Percentiles rank a stretch among this genome's conserved stretches.
phyloP scores from a whole-genome alignment of 2,888 invertebrate species.

The Periphyllus acericola region DNA sequence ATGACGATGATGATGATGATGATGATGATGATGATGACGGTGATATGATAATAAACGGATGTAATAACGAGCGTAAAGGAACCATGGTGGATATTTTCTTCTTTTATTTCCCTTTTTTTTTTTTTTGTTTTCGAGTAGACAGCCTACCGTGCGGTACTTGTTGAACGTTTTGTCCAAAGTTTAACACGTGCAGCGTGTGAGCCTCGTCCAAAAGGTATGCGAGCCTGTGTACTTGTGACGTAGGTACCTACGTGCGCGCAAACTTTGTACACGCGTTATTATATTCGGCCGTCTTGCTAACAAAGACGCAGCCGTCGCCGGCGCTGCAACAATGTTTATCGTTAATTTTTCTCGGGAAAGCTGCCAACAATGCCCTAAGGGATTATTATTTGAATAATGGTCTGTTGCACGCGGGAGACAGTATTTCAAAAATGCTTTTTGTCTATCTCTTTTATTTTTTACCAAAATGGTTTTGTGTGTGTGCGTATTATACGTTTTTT shows the following conservation, averaged over 20 bases:
- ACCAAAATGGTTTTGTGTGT: background rate
- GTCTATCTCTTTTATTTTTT: constrained; percentile 26
- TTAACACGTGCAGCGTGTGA: no score
- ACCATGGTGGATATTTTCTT: no score
- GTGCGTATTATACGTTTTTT: background rate
- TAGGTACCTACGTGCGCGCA: background rate
- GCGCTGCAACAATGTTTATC: constrained; percentile 27
- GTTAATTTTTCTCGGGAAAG: constrained; percentile 39
- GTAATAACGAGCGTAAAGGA: no score
- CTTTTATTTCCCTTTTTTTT: no score
- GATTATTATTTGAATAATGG: constrained; percentile 58
- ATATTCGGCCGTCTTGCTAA: background rate
- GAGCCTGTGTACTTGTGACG: background rate
- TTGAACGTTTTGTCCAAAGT: no score
- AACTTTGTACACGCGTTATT: background rate
- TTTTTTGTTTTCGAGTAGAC: no score
- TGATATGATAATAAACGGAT: no score
- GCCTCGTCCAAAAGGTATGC: no score
- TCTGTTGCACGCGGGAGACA: constrained; percentile 18
- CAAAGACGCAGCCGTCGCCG: background rate
- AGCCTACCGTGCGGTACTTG: no score
- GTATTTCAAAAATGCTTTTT: constrained; percentile 31
- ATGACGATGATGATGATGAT: no score
- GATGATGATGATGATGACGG: no score
- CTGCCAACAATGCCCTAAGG: constrained; percentile 32